These are phyloP conservation scores for Dicycla oo DNA, from an alignment of 2,888 invertebrate genomes.

Conservation along the genomic window DNA sequence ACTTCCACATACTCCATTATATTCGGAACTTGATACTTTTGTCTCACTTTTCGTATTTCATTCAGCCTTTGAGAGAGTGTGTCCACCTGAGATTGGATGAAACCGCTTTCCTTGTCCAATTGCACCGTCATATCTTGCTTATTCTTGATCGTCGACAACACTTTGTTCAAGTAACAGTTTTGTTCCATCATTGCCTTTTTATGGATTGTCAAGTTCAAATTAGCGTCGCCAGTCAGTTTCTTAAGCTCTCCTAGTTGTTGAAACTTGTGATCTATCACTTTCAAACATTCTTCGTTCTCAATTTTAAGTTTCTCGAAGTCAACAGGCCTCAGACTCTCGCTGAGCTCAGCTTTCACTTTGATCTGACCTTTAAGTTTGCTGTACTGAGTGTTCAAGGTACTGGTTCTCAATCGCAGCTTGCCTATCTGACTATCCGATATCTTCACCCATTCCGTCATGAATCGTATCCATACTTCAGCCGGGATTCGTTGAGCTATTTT, in stretches of 20 bases:
- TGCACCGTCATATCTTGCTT: slow-evolving; percentile 82
- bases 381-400: slow-evolving; percentile 89
- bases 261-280: slow-evolving; percentile 89
- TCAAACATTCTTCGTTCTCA: slow-evolving; percentile 89
- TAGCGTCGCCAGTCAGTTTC: slow-evolving; percentile 90
- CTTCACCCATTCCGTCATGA: slow-evolving; percentile 91
- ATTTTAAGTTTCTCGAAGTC: slow-evolving; percentile 92
- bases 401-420: slow-evolving; percentile 90
- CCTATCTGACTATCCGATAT: slow-evolving; percentile 89
- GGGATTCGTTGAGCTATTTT: slow-evolving; percentile 91
- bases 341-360: slow-evolving; percentile 89
- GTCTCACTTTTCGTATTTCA: slow-evolving; percentile 80
- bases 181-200: slow-evolving; percentile 90
- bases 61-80: slow-evolving; percentile 78
- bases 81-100: slow-evolving; percentile 82
- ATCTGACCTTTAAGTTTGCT: slow-evolving; percentile 89
- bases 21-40: slow-evolving; percentile 89
- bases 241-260: slow-evolving; percentile 89
- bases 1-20: slow-evolving; percentile 90
- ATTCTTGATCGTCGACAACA: slow-evolving; percentile 81
- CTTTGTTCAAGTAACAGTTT: slow-evolving; percentile 80
- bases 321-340: slow-evolving; percentile 90
- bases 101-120: slow-evolving; percentile 82
- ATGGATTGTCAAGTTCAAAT: slow-evolving; percentile 88
- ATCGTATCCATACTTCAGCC: slow-evolving; percentile 91